These are phyloP conservation scores for Cheirogaleus medius DNA, from an alignment of 2,113 vertebrate genomes.

Conservation along the genomic window DNA sequence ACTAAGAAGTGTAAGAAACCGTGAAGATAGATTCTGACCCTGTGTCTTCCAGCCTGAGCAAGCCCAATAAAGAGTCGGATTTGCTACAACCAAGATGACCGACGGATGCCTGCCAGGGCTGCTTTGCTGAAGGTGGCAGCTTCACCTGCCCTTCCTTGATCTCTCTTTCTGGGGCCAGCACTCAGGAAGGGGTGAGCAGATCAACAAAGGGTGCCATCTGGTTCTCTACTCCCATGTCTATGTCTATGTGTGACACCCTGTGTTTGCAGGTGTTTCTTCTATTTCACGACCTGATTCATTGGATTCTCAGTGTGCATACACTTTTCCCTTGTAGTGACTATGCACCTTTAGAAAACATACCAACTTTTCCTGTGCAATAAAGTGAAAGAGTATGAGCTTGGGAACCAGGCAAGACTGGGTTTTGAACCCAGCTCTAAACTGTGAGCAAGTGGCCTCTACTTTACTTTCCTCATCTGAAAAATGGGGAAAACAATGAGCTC, in stretches of 20 bases:
- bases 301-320: neutral
- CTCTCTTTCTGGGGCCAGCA: neutral
- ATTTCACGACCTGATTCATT: neutral
- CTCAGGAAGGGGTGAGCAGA: neutral
- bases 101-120: rapidly evolving
- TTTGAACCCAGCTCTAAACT: neutral
- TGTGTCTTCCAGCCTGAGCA: neutral
- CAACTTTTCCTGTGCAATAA: neutral
- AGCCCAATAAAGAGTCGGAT: neutral
- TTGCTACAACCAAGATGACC: neutral
- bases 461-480: slow-evolving; percentile 7
- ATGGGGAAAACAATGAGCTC: neutral
- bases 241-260: neutral
- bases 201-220: rapidly evolving
- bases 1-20: neutral
- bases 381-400: neutral
- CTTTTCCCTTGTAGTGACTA: neutral
- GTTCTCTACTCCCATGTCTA: neutral
- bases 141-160: neutral
- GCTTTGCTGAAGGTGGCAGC: neutral
- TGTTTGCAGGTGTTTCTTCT: neutral
- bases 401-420: neutral
- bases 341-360: neutral
- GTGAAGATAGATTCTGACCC: neutral
- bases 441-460: neutral